Conservation (phyloP, 2,113 vertebrate genomes). For the Carassius auratus region DNA sequence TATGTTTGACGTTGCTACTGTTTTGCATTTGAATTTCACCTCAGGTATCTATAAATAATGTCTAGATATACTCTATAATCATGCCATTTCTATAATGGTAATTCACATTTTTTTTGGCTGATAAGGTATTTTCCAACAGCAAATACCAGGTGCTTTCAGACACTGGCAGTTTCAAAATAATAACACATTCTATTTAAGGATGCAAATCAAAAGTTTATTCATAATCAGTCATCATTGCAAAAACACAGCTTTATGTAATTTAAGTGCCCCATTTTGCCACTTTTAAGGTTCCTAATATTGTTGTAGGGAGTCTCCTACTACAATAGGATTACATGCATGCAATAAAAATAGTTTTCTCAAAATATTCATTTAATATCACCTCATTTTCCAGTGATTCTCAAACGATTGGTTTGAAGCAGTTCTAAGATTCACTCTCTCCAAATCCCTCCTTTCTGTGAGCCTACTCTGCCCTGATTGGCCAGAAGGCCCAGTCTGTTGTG, state of each 20-base stretch:
- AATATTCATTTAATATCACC: too few relatives aligned
- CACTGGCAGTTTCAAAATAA: not conserved
- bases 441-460: too few relatives aligned
- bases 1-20: not conserved
- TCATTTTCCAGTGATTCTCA: too few relatives aligned
- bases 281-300: too few relatives aligned
- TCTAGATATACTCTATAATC: not conserved
- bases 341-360: too few relatives aligned
- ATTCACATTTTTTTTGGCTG: slow-evolving; percentile 7
- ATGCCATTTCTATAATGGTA: not conserved
- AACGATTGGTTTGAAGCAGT: too few relatives aligned
- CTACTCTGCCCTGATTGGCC: too few relatives aligned
- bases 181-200: not conserved
- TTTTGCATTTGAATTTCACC: not conserved
- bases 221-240: not conserved
- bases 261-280: too few relatives aligned
- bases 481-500: too few relatives aligned
- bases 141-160: not conserved
- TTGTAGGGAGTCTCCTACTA: too few relatives aligned
- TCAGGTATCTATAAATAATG: slow-evolving; percentile 17
- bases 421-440: too few relatives aligned
- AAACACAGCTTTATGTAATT: not conserved
- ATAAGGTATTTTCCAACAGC: not conserved
- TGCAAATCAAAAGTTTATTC: slow-evolving; percentile 4
- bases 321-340: too few relatives aligned